A percentile compares a stretch with the other conserved stretches of the same genome.
These are phyloP conservation scores for Rhorus exstirpatorius DNA, from an alignment of 2,888 invertebrate genomes.

Conservation along the genomic window DNA sequence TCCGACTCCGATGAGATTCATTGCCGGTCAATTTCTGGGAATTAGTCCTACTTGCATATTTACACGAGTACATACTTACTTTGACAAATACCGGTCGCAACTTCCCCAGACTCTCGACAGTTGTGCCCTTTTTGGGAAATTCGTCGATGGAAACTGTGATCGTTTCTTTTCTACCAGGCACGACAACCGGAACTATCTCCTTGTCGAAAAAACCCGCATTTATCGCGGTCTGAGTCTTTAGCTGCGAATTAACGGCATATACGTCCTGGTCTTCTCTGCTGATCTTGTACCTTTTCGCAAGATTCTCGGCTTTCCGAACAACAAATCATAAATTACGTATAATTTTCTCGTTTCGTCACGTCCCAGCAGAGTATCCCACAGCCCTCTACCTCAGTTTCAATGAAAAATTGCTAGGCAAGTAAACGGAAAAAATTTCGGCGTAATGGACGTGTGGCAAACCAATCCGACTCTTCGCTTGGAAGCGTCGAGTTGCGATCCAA, in stretches of 20 bases:
- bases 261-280: conserved; percentile 91
- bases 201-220: conserved; percentile 89
- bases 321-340: neutral
- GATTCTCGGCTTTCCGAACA: conserved; percentile 89
- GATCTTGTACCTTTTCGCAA: conserved; percentile 90
- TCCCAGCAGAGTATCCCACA: neutral
- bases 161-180: conserved; percentile 86
- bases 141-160: conserved; percentile 89
- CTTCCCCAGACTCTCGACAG: conserved; percentile 88
- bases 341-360: neutral
- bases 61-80: conserved; percentile 81
- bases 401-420: too few species aligned
- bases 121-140: conserved; percentile 89
- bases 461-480: too few species aligned
- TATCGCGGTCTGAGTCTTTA: conserved; percentile 89
- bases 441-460: too few species aligned
- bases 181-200: conserved; percentile 91
- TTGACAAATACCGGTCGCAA: conserved; percentile 89
- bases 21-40: neutral
- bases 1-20: too few species aligned
- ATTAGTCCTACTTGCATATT: neutral
- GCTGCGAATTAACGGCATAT: conserved; percentile 90
- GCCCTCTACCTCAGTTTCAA: too few species aligned
- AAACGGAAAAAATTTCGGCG: too few species aligned
- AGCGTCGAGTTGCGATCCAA: too few species aligned